Evolutionary conservation across 2,797 vertebrate genomes (phyloP).

Genomic region (Hypotaenidia philippensis): DNA sequence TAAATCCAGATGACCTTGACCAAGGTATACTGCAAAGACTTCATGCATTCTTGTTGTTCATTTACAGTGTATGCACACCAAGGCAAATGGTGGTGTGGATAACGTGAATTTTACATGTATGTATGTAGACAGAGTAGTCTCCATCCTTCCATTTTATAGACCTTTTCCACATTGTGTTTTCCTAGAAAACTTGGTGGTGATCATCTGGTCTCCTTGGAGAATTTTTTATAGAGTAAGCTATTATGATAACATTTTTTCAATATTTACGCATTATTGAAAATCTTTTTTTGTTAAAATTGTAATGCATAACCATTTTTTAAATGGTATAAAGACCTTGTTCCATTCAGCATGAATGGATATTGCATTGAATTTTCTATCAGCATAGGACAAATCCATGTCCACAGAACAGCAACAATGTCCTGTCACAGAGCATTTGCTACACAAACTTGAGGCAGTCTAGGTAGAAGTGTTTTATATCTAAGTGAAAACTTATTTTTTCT

Average conservation of each 20-base stretch:
- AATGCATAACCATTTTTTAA: background rate
- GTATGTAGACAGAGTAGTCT: background rate
- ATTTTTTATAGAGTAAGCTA: background rate
- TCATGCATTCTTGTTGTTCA: background rate
- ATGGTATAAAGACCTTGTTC: background rate
- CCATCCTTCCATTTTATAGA: background rate
- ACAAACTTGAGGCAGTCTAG: background rate
- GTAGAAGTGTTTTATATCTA: background rate
- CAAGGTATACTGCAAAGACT: background rate
- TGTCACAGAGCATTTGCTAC: background rate
- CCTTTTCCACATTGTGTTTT: fast-evolving
- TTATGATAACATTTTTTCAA: background rate
- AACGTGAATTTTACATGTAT: fast-evolving
- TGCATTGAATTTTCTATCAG: background rate
- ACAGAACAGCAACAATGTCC: background rate
- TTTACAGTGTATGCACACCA: background rate
- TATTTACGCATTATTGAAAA: background rate
- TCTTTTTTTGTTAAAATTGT: background rate
- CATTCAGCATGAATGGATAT: background rate
- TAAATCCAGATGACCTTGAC: background rate
- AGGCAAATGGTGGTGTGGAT: background rate
- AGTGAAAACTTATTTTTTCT: background rate
- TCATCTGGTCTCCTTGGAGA: background rate
- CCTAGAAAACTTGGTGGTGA: background rate
- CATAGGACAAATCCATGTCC: background rate